Base-by-base conservation (phyloP, 2,888 invertebrate genomes). In the Cancer borealis region DNA sequence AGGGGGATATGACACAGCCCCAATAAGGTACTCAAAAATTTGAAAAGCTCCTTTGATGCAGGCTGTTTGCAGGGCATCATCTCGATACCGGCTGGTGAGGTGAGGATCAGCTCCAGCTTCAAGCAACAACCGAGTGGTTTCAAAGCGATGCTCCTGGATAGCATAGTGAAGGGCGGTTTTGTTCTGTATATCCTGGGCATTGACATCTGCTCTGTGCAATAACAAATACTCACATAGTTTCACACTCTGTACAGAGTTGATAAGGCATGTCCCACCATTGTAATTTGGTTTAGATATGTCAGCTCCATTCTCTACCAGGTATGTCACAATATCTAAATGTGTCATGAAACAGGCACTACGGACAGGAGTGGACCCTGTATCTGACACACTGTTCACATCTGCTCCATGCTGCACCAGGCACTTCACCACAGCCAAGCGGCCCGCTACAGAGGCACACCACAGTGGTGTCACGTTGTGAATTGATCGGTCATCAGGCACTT, bases 81-180 rank as follows among this genome's bases (percentile, higher is more conserved):
- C 96, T n/a, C 95, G 93, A 73, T 98, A 98, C 96, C 98, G 97
- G 96, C 98, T 98, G 95, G 97, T 97, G 46, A 98, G 97, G 96
- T 97, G 97, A 73, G 98, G 98, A 97, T 98, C 97, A 1, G 99
- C 98, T 95, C 98, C 98, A 96, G 98, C 97, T 95, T 98, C 97
- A 95, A 99, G 97, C 95, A 99, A 97, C 96, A 99, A 97, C 96
- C 98, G 98, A 90, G 98, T 98, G 4, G 98, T 98, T 96, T 98
- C 98, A 96, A 98, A 97, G 96, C 98, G 96, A 94, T 97, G 97
- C 96, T 97, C 97, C 95, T 97, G 96, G 96, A 99, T 98, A n/a
- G 99, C 98, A 97, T 99, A 99, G 97, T 99, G 99, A 96, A 99
- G 97, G 93, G 99, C 99, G 95, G 99, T 98, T 97, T 99, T 99